Evolutionary conservation across 2,888 invertebrate species (phyloP).

Genomic region (Drosophila hamatofila): DNA sequence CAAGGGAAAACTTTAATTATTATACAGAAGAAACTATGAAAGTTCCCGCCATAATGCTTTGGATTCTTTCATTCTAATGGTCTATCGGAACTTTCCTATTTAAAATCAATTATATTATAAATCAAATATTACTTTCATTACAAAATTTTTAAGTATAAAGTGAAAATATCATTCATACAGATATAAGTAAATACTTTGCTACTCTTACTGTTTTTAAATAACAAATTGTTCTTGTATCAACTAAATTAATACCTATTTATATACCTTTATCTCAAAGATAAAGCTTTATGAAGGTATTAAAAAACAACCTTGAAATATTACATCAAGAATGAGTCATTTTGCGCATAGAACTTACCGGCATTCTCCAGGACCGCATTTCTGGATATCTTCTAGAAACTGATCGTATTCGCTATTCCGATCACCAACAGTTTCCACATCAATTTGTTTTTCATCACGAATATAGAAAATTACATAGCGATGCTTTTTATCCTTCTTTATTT

Average conservation of each 20-base stretch:
- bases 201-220: neutral
- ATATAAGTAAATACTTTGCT: neutral
- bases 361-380: slow-evolving; percentile 95
- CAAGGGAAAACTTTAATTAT: too few species aligned
- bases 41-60: too few species aligned
- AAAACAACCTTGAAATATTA: neutral
- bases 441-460: slow-evolving; percentile 98
- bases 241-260: slow-evolving; percentile 3
- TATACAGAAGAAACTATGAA: neutral
- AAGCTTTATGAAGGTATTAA: neutral
- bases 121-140: too few species aligned
- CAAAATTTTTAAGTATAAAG: too few species aligned
- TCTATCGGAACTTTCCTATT: too few species aligned
- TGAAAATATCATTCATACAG: neutral
- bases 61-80: too few species aligned
- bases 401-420: slow-evolving; percentile 96
- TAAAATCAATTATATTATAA: too few species aligned
- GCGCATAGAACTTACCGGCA: slow-evolving; percentile 89
- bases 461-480: slow-evolving; percentile 98
- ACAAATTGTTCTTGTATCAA: slow-evolving; percentile 2
- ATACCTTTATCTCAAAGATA: slow-evolving; percentile 8
- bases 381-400: slow-evolving; percentile 96
- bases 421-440: slow-evolving; percentile 97
- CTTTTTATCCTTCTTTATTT: slow-evolving; percentile 99
- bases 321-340: neutral